Percentiles rank a stretch among this genome's conserved stretches.
These are phyloP conservation scores for Pica pica DNA, from an alignment of 2,113 vertebrate species.

Conservation along the genomic window DNA sequence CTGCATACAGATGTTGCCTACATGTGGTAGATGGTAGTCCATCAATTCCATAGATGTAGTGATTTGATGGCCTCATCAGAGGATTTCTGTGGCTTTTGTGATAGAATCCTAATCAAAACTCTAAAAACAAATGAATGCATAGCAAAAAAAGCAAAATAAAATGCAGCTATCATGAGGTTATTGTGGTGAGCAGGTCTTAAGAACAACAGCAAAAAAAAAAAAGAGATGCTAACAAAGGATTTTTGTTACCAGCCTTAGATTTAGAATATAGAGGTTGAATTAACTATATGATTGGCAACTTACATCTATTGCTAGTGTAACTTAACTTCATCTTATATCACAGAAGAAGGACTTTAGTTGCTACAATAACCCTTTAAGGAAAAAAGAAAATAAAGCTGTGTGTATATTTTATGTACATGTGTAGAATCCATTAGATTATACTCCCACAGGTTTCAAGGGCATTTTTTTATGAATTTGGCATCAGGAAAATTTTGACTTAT, in stretches of 20 bases:
- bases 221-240: neutral
- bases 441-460: neutral
- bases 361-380: neutral
- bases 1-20: neutral
- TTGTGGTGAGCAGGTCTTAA: neutral
- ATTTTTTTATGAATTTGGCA: neutral
- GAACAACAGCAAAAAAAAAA: neutral
- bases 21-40: neutral
- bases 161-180: neutral
- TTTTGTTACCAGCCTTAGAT: neutral
- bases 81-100: neutral
- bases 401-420: neutral
- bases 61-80: neutral
- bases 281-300: neutral
- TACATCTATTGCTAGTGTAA: neutral
- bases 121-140: neutral
- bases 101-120: neutral
- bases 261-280: neutral
- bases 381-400: neutral
- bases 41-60: neutral
- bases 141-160: neutral
- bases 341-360: neutral
- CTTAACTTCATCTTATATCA: neutral
- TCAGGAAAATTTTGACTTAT: neutral
- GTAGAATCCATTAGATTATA: neutral